A percentile compares a stretch with the other conserved stretches of the same genome.
These are phyloP conservation scores for Unio pictorum DNA, from an alignment of 2,888 invertebrate species.

Conservation along the genomic window DNA sequence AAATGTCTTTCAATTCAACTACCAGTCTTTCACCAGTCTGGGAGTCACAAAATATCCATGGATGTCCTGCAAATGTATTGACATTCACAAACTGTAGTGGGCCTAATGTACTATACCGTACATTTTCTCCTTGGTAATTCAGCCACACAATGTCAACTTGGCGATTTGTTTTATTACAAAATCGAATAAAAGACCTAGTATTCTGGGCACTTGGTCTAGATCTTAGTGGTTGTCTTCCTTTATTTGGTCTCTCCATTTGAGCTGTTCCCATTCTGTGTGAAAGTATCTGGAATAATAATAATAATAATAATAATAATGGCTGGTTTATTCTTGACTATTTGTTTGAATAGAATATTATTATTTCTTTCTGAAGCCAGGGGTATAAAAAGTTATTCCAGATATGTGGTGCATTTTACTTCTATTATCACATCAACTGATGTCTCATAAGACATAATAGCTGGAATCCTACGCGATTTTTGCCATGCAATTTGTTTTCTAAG, in stretches of 20 bases:
- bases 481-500: too few species aligned
- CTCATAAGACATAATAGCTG: too few species aligned
- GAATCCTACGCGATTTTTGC: too few species aligned
- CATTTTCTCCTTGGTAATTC: slow-evolving; percentile 79
- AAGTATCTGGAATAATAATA: slow-evolving; percentile 2
- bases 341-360: too few species aligned
- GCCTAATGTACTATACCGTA: slow-evolving; percentile 77
- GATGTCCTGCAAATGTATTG: slow-evolving; percentile 85
- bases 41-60: slow-evolving; percentile 86
- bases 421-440: too few species aligned
- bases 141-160: slow-evolving; percentile 83
- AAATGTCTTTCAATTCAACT: slow-evolving; percentile 72
- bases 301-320: not conserved
- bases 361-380: too few species aligned
- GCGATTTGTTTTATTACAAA: slow-evolving; percentile 77
- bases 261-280: not conserved
- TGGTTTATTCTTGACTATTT: too few species aligned
- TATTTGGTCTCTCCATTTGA: not conserved
- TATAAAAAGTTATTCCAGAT: too few species aligned
- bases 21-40: slow-evolving; percentile 80
- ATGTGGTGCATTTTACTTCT: too few species aligned
- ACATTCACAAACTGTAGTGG: slow-evolving; percentile 77
- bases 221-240: slow-evolving; percentile 17
- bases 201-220: slow-evolving; percentile 13
- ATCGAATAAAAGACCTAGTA: slow-evolving; percentile 75